These are phyloP conservation scores for Drosophila nigrodunni DNA, from an alignment of 1,140 invertebrate genomes.

Conservation along the genomic window DNA sequence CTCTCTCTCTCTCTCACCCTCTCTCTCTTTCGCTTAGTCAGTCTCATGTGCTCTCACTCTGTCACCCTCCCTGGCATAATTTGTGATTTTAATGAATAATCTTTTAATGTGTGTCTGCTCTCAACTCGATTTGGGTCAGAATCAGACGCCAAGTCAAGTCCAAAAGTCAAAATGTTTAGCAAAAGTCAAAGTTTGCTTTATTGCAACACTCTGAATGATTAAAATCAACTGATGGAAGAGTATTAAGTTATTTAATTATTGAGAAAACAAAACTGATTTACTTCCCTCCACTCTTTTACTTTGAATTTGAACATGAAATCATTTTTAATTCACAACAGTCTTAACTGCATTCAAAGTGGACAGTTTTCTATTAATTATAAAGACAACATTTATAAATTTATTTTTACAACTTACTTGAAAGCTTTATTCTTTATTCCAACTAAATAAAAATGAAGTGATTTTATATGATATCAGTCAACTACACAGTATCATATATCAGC, in stretches of 20 bases:
- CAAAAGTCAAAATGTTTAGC: slow-evolving; percentile 13
- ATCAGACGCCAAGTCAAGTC: slow-evolving; percentile 11
- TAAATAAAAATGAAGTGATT: too few relatives aligned
- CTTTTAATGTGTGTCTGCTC: slow-evolving; percentile 60
- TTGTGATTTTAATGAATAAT: slow-evolving; percentile 73
- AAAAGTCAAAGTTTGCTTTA: slow-evolving; percentile 3
- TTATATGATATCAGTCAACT: too few relatives aligned
- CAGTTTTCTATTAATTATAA: too few relatives aligned
- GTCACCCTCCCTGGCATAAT: background rate
- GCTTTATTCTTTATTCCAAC: too few relatives aligned
- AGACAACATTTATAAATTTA: too few relatives aligned
- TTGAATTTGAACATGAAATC: background rate
- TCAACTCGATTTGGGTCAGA: slow-evolving; percentile 18
- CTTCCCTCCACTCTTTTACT: background rate
- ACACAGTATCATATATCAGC: too few relatives aligned
- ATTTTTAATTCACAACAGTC: background rate
- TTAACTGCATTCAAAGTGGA: too few relatives aligned
- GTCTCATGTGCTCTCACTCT: background rate
- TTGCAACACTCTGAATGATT: slow-evolving; percentile 1
- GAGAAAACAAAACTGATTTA: background rate
- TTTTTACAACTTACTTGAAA: too few relatives aligned
- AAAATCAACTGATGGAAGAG: background rate
- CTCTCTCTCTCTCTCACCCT: too few relatives aligned
- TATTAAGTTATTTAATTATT: slow-evolving; percentile 4
- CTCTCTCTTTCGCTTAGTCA: too few relatives aligned